These are phyloP conservation scores for Eucidaris tribuloides DNA, from an alignment of 35 echinoderm and acorn worm genomes.

Conservation along the genomic window DNA sequence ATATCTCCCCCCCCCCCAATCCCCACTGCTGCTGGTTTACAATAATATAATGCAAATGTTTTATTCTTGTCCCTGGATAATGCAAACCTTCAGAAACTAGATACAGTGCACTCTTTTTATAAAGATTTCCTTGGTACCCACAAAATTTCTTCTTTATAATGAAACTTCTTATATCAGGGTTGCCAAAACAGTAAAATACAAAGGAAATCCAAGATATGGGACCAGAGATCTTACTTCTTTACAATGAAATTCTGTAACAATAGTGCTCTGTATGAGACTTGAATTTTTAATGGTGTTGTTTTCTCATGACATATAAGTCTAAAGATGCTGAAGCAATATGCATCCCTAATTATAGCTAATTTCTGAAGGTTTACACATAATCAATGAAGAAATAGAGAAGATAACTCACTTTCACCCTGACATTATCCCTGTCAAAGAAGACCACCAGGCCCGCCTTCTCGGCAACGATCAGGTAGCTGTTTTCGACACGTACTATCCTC, in stretches of 20 bases:
- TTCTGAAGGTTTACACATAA: not conserved
- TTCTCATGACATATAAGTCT: not conserved
- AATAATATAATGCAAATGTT: too few relatives aligned
- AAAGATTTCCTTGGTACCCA: too few relatives aligned
- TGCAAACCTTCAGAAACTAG: too few relatives aligned
- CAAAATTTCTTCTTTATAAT: too few relatives aligned
- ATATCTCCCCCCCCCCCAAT: too few relatives aligned
- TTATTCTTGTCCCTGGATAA: too few relatives aligned
- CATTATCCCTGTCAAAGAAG: constrained; percentile 22
- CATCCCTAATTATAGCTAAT: not conserved
- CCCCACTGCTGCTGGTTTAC: too few relatives aligned
- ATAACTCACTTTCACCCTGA: constrained; percentile 45
- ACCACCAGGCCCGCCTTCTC: constrained; percentile 29
- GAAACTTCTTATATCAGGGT: too few relatives aligned
- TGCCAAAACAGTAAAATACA: too few relatives aligned
- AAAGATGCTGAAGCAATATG: not conserved
- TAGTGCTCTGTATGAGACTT: not conserved
- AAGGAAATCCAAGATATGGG: too few relatives aligned
- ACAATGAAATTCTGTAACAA: not conserved
- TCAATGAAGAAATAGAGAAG: not conserved
- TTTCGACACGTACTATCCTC: not conserved
- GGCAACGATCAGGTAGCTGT: constrained; percentile 19
- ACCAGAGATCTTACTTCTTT: not conserved
- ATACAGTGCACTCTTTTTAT: too few relatives aligned
- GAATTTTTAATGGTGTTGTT: not conserved